A percentile compares a stretch with the other conserved stretches of the same genome.
Evolutionary conservation across 2,888 invertebrate species (phyloP).

Genomic region (Neoascia interrupta): DNA sequence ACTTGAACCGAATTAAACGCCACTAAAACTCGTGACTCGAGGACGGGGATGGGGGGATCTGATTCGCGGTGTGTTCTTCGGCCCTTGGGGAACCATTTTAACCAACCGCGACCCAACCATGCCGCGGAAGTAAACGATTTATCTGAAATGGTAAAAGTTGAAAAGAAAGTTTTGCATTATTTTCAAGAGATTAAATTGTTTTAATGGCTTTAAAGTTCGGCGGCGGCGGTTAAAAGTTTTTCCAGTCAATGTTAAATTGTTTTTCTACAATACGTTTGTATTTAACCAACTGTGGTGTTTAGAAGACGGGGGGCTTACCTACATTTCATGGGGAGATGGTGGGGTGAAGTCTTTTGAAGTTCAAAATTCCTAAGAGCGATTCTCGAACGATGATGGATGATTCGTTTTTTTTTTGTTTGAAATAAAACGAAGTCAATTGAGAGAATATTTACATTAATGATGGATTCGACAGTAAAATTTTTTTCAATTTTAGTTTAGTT

Average conservation of each 20-base stretch:
- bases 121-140: constrained; percentile 60
- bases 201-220: constrained; percentile 75
- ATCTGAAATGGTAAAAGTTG: constrained; percentile 66
- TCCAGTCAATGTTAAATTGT: constrained; percentile 59
- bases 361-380: constrained; percentile 4
- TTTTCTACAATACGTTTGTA: constrained; percentile 62
- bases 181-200: constrained; percentile 79
- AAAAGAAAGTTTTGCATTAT: constrained; percentile 70
- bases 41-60: neutral
- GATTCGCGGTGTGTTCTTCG: constrained; percentile 18
- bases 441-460: constrained; percentile 16
- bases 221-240: constrained; percentile 52
- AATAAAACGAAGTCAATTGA: neutral
- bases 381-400: constrained; percentile 22
- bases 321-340: neutral
- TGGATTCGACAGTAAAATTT: no score
- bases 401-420: neutral
- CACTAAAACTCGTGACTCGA: constrained; percentile 37
- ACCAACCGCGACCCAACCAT: constrained; percentile 18
- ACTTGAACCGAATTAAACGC: constrained; percentile 57
- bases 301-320: constrained; percentile 31
- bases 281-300: constrained; percentile 51
- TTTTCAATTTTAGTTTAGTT: no score
- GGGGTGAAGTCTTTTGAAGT: neutral
- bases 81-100: constrained; percentile 53